Conservation (phyloP, 2,113 vertebrate genomes). For the Notiomystis cincta region DNA sequence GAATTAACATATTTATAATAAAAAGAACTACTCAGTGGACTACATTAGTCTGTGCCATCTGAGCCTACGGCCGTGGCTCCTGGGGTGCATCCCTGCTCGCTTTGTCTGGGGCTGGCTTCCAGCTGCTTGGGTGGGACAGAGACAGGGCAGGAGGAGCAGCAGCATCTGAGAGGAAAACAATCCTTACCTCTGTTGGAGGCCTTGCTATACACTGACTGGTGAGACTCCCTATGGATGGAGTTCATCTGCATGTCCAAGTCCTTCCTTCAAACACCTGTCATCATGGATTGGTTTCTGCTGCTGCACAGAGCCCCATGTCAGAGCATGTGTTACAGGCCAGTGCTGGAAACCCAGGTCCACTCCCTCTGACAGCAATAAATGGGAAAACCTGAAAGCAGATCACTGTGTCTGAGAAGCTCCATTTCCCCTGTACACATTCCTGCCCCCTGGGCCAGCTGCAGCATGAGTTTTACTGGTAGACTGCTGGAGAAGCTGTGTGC, state of each 20-base stretch:
- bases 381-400: background rate
- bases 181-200: background rate
- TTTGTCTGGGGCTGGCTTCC: background rate
- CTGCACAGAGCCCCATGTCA: background rate
- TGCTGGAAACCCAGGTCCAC: fast-evolving
- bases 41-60: background rate
- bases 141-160: background rate
- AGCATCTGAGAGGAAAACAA: background rate
- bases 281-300: fast-evolving
- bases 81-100: background rate
- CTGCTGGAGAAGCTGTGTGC: background rate
- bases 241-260: background rate
- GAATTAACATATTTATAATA: background rate
- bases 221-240: background rate
- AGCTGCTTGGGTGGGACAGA: background rate
- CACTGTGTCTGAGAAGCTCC: background rate
- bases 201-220: background rate
- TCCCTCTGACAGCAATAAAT: background rate
- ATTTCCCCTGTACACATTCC: fast-evolving
- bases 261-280: background rate
- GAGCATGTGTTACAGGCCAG: fast-evolving
- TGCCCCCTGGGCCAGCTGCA: background rate
- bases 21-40: background rate
- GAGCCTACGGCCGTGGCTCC: background rate
- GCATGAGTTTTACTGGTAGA: background rate